A percentile compares a stretch with the other conserved stretches of the same genome.
phyloP scores from a whole-genome alignment of 2,888 invertebrate genomes.

The Agrochola circellaris region DNA sequence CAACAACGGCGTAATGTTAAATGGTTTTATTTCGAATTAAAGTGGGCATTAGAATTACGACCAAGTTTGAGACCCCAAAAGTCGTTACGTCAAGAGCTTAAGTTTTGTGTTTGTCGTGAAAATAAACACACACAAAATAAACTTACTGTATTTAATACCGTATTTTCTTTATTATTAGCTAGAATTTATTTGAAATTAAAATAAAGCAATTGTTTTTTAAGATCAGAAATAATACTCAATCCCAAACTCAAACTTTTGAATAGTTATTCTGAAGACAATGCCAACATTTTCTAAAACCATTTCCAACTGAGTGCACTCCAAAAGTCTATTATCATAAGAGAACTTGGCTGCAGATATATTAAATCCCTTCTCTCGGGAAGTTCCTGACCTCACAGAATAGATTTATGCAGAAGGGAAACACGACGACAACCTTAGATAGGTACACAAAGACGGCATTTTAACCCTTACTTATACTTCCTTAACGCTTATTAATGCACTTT shows the following conservation, averaged over 20 bases:
- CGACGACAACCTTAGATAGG: neutral
- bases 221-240: constrained; percentile 42
- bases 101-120: neutral
- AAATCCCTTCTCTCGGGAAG: constrained; percentile 63
- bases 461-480: neutral
- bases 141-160: neutral
- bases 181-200: neutral
- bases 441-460: neutral
- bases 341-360: constrained; percentile 69
- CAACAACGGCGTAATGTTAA: neutral
- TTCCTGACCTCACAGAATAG: constrained; percentile 53
- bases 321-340: constrained; percentile 69
- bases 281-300: constrained; percentile 64
- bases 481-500: too few relatives aligned
- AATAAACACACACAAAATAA: neutral
- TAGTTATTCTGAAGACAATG: constrained; percentile 57
- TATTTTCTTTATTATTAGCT: neutral
- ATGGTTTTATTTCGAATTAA: neutral
- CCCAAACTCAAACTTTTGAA: constrained; percentile 38
- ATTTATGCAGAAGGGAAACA: constrained; percentile 55
- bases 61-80: neutral
- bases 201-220: constrained; percentile 12
- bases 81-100: neutral
- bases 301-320: constrained; percentile 65
- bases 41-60: neutral